Evolutionary conservation across 2,113 vertebrate genomes (phyloP).

Genomic region (Cathartes aura): DNA sequence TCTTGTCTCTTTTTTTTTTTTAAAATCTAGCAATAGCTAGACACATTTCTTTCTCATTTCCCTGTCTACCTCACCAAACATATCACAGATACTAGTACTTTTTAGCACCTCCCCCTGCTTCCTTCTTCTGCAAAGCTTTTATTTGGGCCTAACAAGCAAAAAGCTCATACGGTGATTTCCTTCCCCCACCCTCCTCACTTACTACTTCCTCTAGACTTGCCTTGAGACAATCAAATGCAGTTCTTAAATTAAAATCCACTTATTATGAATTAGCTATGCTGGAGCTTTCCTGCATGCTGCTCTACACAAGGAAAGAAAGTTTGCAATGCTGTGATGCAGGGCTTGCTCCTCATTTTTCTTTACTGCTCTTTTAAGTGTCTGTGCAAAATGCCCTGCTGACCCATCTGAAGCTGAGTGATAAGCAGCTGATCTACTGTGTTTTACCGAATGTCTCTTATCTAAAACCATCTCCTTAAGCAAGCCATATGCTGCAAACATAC

Average conservation of each 20-base stretch:
- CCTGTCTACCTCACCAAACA: not conserved
- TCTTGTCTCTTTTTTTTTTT: not conserved
- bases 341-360: not conserved
- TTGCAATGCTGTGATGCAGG: rapidly evolving
- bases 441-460: not conserved
- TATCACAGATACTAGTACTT: not conserved
- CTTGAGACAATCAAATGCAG: not conserved
- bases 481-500: slow-evolving; percentile 55
- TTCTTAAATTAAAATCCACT: not conserved
- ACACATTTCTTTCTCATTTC: slow-evolving; percentile 41
- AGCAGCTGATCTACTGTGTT: slow-evolving; percentile 40
- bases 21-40: not conserved
- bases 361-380: not conserved
- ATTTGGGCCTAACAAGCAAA: not conserved
- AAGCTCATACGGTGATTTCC: not conserved
- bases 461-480: slow-evolving; percentile 35
- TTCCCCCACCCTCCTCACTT: not conserved
- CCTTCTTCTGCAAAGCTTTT: not conserved
- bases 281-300: not conserved
- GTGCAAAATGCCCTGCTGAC: not conserved
- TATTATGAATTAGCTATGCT: not conserved
- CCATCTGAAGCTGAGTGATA: slow-evolving; percentile 27
- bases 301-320: not conserved
- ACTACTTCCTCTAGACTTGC: not conserved
- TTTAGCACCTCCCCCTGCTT: not conserved